Conservation (phyloP, 1,140 invertebrate species). For the Drosophila bocqueti region DNA sequence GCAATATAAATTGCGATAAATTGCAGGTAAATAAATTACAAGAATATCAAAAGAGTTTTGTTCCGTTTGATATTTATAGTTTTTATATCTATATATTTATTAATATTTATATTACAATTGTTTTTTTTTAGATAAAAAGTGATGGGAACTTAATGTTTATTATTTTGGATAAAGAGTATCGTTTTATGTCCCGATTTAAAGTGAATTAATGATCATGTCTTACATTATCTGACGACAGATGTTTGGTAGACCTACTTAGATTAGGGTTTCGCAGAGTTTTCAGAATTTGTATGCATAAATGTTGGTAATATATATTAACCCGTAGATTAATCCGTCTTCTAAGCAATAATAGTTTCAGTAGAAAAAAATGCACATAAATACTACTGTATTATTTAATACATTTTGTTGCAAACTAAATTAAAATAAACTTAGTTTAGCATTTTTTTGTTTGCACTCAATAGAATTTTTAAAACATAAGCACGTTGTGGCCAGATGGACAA, state of each 20-base stretch:
- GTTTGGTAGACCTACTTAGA: neutral
- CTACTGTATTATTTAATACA: neutral
- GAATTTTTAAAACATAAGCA: neutral
- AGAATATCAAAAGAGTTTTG: too few species aligned
- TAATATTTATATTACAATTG: neutral
- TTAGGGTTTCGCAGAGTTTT: neutral
- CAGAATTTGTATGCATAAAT: neutral
- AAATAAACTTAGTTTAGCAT: too few species aligned
- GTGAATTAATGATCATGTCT: neutral
- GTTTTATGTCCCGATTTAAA: neutral
- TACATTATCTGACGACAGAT: neutral
- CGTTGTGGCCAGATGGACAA: conserved; percentile 1
- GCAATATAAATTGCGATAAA: neutral
- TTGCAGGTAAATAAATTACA: neutral
- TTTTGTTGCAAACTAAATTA: neutral
- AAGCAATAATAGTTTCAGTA: neutral
- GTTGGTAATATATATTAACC: neutral
- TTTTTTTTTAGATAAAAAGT: too few species aligned
- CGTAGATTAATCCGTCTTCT: neutral
- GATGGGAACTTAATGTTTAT: neutral
- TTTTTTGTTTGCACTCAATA: neutral
- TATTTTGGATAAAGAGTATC: too few species aligned
- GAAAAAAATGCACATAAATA: neutral
- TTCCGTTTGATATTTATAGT: neutral
- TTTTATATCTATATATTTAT: neutral